Percentiles rank a stretch among this genome's conserved stretches.
These are phyloP conservation scores for Axea sp. DNA, from an alignment of 2,888 invertebrate genomes.

Conservation along the genomic window DNA sequence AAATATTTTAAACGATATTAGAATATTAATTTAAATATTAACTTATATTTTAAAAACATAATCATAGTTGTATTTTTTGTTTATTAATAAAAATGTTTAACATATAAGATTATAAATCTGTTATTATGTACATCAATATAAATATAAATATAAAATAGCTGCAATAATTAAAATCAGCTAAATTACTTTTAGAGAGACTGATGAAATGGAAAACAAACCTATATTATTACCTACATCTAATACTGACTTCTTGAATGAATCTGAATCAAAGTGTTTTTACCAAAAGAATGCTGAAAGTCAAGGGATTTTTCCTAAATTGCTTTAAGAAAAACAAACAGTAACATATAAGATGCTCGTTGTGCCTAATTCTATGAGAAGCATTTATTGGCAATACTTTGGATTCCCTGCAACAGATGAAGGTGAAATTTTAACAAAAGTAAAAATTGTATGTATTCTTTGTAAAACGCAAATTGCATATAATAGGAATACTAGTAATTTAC, in stretches of 20 bases:
- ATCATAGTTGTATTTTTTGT: too few species aligned
- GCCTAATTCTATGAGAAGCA: conserved; percentile 80
- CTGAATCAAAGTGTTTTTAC: conserved; percentile 58
- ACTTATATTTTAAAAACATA: too few species aligned
- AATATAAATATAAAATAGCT: too few species aligned
- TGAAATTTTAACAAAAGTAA: conserved; percentile 78
- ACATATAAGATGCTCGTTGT: conserved; percentile 80
- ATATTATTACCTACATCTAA: conserved; percentile 31
- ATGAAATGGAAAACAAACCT: conserved; percentile 37
- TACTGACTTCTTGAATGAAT: conserved; percentile 30
- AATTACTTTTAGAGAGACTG: too few species aligned
- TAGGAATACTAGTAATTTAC: conserved; percentile 80
- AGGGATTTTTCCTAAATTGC: conserved; percentile 74
- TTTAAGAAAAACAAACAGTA: conserved; percentile 77
- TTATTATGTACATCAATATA: too few species aligned
- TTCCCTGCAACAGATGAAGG: conserved; percentile 80
- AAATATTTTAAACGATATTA: too few species aligned
- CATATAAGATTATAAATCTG: too few species aligned
- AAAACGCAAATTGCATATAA: conserved; percentile 80
- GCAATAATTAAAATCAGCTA: too few species aligned
- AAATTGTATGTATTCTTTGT: conserved; percentile 80
- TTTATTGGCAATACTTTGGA: conserved; percentile 81
- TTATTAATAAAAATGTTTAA: too few species aligned
- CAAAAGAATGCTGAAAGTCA: conserved; percentile 63
- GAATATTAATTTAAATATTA: too few species aligned